Percentiles rank a stretch among this genome's conserved stretches.
Evolutionary conservation across 2,797 vertebrate genomes (phyloP).

Genomic region (Ptychadena robeensis): DNA sequence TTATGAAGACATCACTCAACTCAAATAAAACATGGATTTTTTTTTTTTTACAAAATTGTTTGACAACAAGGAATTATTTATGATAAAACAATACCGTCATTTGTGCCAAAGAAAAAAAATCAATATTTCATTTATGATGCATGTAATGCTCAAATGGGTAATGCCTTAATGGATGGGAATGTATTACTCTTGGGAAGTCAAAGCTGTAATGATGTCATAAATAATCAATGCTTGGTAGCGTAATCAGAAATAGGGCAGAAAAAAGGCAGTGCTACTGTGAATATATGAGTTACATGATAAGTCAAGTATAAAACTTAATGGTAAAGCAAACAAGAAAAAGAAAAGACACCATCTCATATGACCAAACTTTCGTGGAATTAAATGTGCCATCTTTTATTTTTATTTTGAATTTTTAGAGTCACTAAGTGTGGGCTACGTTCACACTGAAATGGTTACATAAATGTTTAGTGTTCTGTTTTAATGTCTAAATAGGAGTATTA

Average conservation of each 20-base stretch:
- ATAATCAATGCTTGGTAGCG: constrained; percentile 65
- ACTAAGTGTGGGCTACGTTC: too few species aligned
- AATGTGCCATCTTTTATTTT: too few species aligned
- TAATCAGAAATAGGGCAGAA: constrained; percentile 56
- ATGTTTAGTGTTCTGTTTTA: too few species aligned
- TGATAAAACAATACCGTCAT: constrained; percentile 61
- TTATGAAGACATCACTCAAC: constrained; percentile 26
- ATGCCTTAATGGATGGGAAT: constrained; percentile 73
- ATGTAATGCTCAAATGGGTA: constrained; percentile 68
- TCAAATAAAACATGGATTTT: constrained; percentile 3
- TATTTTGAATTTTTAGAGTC: too few species aligned
- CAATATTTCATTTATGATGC: constrained; percentile 73
- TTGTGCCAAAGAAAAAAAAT: constrained; percentile 65
- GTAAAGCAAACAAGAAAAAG: not conserved
- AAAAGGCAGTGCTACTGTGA: constrained; percentile 44
- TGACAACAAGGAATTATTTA: constrained; percentile 59
- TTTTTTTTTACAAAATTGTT: constrained; percentile 28
- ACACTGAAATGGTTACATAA: too few species aligned
- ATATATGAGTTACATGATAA: not conserved
- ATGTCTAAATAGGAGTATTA: too few species aligned
- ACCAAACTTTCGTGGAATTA: too few species aligned
- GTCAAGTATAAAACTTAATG: not conserved
- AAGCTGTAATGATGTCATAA: constrained; percentile 67
- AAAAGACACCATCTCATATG: not conserved
- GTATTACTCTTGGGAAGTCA: constrained; percentile 68